Evolutionary conservation across 2,113 vertebrate species (phyloP), one percentile per base, ranked within the genome.

Genomic region (Neofelis nebulosa): DNA sequence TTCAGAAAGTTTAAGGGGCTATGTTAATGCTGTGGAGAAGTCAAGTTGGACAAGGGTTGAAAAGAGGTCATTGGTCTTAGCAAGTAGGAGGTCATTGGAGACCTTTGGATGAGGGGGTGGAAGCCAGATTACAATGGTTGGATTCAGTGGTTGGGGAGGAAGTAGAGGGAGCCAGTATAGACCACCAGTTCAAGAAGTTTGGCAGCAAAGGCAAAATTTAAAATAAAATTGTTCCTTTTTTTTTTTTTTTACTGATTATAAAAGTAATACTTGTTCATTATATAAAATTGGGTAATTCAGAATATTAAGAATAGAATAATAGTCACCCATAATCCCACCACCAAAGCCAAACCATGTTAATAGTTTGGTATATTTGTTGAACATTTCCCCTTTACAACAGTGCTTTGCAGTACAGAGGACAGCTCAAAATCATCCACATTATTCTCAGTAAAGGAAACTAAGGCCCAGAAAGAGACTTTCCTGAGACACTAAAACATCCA

Each of bases 131-230:
- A 96, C 80, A 74, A 79, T 94, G 63, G 61, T 5, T 94, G 52
- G 50, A 79, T 89, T 96, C 73, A 82, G 33, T 18, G 79, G 45
- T 45, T 66, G 6, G 19, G 66, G 55, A 94, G 71, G 18, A 86
- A 89, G 61, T 21, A 16, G 66, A 90, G 31, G 41, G 41, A 95
- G 16, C 16, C 29, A 66, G 19, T 38, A 76, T 21, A 80, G 91
- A 68, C 27, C 74, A 69, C n/a, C 83, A 79, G 89, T 61, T 88
- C 55, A 68, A 89, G 61, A 48, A 82, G n/a, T 97, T 95, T 96
- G 95, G 78, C 94, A 96, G 50, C 29, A 89, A 85, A 96, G 25
- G 10, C 63, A 94, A 97, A 86, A 48, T 92, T 95, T 80, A 45
- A 91, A 96, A 94, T 65, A 74, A 85, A 88, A 82, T 69, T 82